These are phyloP conservation scores for Lasioglossum marginatum DNA, from an alignment of 2,888 invertebrate species.

Conservation along the genomic window DNA sequence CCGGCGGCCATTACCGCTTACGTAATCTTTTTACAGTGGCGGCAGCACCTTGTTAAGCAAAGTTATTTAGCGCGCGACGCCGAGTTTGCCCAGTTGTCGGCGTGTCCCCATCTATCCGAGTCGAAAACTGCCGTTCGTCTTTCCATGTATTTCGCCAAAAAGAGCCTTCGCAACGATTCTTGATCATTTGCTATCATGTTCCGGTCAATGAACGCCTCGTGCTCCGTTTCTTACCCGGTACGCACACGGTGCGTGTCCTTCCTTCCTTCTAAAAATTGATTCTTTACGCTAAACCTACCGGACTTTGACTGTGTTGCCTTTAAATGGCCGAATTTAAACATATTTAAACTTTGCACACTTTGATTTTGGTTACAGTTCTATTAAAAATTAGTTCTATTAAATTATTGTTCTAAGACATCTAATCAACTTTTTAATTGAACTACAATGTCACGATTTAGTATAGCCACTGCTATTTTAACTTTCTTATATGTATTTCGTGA, in stretches of 20 bases:
- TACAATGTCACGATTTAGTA: too few species aligned
- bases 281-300: not conserved
- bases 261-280: not conserved
- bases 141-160: conserved; percentile 18
- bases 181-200: not conserved
- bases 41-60: conserved; percentile 77
- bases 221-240: not conserved
- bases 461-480: too few species aligned
- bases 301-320: not conserved
- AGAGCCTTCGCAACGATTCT: not conserved
- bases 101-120: conserved; percentile 25
- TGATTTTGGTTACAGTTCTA: too few species aligned
- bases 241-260: not conserved
- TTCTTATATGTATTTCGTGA: too few species aligned
- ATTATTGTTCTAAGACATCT: too few species aligned
- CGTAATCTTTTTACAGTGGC: conserved; percentile 76
- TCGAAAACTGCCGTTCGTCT: conserved; percentile 7
- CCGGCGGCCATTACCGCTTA: conserved; percentile 77
- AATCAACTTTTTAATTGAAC: too few species aligned
- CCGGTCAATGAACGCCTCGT: not conserved
- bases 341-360: not conserved
- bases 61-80: conserved; percentile 74
- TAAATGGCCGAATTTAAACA: not conserved
- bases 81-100: conserved; percentile 24
- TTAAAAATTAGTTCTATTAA: too few species aligned